phyloP scores from a whole-genome alignment of 2,888 invertebrate species.

The Caenorhabditis wallacei region DNA sequence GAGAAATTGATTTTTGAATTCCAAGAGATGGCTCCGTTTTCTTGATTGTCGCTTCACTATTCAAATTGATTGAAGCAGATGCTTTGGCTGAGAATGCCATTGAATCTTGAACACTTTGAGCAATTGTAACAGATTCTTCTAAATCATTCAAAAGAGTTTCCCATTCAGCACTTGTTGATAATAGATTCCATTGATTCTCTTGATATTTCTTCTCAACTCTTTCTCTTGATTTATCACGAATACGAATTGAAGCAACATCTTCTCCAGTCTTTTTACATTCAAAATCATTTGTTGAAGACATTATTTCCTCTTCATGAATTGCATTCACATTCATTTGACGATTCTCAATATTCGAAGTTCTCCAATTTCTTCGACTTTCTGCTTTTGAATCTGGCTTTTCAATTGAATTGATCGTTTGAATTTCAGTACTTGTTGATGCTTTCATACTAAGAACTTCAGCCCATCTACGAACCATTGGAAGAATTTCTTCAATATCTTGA shows the following conservation, averaged over 20 bases:
- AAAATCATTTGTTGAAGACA: constrained; percentile 45
- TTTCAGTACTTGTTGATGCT: constrained; percentile 56
- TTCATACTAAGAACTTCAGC: constrained; percentile 66
- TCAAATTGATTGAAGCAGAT: constrained; percentile 35
- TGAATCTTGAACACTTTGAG: constrained; percentile 70
- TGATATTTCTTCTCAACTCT: constrained; percentile 68
- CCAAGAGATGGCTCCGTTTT: constrained; percentile 16
- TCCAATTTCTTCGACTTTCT: constrained; percentile 42
- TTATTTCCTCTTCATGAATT: constrained; percentile 46
- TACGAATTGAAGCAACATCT: constrained; percentile 60
- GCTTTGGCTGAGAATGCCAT: constrained; percentile 68
- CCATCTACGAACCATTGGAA: constrained; percentile 68
- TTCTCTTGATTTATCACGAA: constrained; percentile 67
- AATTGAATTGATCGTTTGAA: constrained; percentile 28
- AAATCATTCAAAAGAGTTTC: constrained; percentile 75
- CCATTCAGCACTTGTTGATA: constrained; percentile 74
- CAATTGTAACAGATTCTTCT: constrained; percentile 73
- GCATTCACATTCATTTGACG: constrained; percentile 34
- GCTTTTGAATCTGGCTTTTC: constrained; percentile 31
- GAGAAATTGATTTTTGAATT: constrained; percentile 60
- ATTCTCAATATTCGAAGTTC: constrained; percentile 47
- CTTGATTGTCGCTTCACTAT: constrained; percentile 43
- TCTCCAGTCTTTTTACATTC: constrained; percentile 36
- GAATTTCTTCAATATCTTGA: constrained; percentile 66
- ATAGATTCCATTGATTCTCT: constrained; percentile 71